Evolutionary conservation across 2,797 vertebrate genomes (phyloP).

Genomic region (Betta splendens): DNA sequence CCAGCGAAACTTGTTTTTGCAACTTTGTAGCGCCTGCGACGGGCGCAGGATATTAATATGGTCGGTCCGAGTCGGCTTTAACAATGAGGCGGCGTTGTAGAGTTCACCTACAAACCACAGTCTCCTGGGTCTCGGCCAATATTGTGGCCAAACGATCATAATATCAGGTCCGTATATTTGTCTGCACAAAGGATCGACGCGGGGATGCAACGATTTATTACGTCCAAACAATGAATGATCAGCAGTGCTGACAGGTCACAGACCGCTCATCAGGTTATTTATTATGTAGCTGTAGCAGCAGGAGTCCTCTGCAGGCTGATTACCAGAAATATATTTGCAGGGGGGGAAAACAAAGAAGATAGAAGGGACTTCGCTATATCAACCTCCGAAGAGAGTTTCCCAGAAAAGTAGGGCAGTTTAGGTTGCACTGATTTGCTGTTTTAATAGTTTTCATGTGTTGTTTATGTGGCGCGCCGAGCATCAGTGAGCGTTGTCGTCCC

Average conservation of each 20-base stretch:
- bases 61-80: conserved; percentile 25
- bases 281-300: conserved; percentile 32
- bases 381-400: neutral
- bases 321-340: neutral
- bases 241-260: conserved; percentile 19
- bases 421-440: neutral
- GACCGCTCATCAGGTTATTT: conserved; percentile 18
- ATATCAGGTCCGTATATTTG: too few species aligned
- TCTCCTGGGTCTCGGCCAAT: neutral
- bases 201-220: conserved; percentile 14
- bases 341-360: neutral
- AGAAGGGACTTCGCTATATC: neutral
- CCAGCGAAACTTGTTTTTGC: conserved; percentile 64
- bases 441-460: conserved; percentile 9
- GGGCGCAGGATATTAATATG: neutral
- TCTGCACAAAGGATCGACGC: conserved; percentile 25
- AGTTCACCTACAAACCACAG: conserved; percentile 1
- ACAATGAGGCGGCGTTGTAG: conserved; percentile 11
- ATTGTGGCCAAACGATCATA: conserved; percentile 31
- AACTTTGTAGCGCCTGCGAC: conserved; percentile 64
- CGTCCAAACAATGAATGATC: conserved; percentile 21
- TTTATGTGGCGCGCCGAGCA: conserved; percentile 17
- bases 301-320: conserved; percentile 16
- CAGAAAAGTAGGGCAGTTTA: conserved; percentile 9
- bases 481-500: neutral